Evolutionary conservation across 2,888 invertebrate species (phyloP), one percentile per base, ranked within the genome.

Genomic region (Cinara cedri): DNA sequence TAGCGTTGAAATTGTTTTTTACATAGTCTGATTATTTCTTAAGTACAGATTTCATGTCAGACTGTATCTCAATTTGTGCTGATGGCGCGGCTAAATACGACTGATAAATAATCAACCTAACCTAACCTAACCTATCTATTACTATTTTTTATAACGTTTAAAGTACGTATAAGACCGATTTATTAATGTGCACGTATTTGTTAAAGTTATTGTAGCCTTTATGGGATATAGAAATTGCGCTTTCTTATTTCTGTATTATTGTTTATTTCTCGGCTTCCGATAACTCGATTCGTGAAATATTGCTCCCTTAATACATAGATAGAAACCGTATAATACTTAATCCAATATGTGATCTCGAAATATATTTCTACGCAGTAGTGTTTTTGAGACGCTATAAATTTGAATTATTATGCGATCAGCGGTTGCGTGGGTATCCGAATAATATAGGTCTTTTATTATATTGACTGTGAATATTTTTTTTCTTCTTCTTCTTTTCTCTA

Each of bases 1-100:
- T 70, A 78, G 72, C 55, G 34, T 13, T 49, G 82, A 70, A 19
- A 75, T 82, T 71, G n/a, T 82, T 81, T 81, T 57, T 24, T 57
- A 24, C 14, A 57, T 57, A 21, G 10, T 57, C 57, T 26, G 34
- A 62, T 62, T 16, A 62, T 62, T 62, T 62, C 34, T 62, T 26
- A 62, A 62, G 62, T 62, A 62, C 26, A 62, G 26, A 62, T 62
- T 62, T 62, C 26, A 82, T 81, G 16, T 19, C 81, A 24, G 57
- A 82, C 68, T 82, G 80, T 72, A 75, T 81, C 63, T 65, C 57
- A 72, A 74, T 81, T 78, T 81, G 82, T 72, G 82, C 82, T 54
- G 72, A 57, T 34, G 57, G 72, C 54, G 72, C 57, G 72, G 34
- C 51, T 51, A 51, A n/a, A 51, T 51, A 51, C 16, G 51, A 51